Evolutionary conservation across 2,113 vertebrate genomes (phyloP).

Genomic region (Athene noctua): DNA sequence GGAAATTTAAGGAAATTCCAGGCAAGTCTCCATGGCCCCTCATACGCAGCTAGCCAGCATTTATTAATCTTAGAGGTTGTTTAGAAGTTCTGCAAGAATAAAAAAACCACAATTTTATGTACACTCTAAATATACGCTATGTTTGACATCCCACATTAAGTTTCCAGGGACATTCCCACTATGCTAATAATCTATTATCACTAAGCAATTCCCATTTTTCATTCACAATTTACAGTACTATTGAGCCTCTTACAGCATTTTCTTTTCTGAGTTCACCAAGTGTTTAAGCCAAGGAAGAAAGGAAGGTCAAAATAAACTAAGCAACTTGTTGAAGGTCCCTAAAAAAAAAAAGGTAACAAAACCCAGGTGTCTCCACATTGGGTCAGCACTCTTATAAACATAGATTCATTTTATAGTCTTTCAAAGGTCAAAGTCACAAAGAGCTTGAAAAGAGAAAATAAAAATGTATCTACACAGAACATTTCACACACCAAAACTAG

Average conservation of each 20-base stretch:
- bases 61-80: background rate
- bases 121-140: background rate
- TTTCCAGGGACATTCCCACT: background rate
- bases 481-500: background rate
- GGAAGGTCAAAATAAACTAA: background rate
- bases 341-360: background rate
- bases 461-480: background rate
- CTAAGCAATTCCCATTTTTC: background rate
- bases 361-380: background rate
- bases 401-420: background rate
- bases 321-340: background rate
- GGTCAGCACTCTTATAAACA: background rate
- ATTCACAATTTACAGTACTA: background rate
- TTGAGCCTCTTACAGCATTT: background rate
- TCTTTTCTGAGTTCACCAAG: background rate
- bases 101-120: background rate
- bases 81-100: background rate
- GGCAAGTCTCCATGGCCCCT: background rate
- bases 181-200: background rate
- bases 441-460: background rate
- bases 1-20: background rate
- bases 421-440: background rate
- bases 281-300: background rate
- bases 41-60: background rate
- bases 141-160: background rate